Conservation (phyloP, 2,113 vertebrate genomes). For the Centrocercus urophasianus region DNA sequence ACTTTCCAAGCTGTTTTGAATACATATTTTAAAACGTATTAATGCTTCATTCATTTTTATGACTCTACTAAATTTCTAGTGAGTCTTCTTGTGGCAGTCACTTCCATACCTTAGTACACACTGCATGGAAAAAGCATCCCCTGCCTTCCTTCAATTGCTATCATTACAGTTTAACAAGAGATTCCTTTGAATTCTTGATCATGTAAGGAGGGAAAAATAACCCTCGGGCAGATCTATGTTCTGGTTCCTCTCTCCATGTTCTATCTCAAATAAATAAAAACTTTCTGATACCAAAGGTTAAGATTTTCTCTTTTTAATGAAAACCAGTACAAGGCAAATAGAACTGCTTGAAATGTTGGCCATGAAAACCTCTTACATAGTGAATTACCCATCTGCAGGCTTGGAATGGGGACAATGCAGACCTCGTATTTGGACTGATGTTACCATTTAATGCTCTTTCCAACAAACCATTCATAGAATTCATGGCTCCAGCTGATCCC, state of each 20-base stretch:
- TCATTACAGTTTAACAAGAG: not conserved
- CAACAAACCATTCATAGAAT: constrained; percentile 73
- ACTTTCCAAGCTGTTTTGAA: not conserved
- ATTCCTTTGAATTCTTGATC: not conserved
- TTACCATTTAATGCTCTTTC: constrained; percentile 64
- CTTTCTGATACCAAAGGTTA: not conserved
- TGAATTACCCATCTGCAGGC: constrained; percentile 61
- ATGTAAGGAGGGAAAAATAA: not conserved
- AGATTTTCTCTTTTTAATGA: not conserved
- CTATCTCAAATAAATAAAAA: not conserved
- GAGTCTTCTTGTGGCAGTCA: not conserved
- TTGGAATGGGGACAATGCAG: constrained; percentile 64
- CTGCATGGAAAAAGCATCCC: not conserved
- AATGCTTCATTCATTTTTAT: not conserved
- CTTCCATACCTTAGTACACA: not conserved
- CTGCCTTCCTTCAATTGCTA: not conserved
- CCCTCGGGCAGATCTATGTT: not conserved
- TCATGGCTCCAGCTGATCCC: constrained; percentile 39
- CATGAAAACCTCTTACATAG: constrained; percentile 48
- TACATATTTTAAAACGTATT: not conserved
- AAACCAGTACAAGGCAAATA: constrained; percentile 52
- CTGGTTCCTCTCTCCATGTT: not conserved
- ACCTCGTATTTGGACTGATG: constrained; percentile 44
- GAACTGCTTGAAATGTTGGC: constrained; percentile 47
- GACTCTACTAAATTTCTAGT: not conserved